Conservation (phyloP, 2,797 vertebrate genomes). For the Sebastes oblongus region DNA sequence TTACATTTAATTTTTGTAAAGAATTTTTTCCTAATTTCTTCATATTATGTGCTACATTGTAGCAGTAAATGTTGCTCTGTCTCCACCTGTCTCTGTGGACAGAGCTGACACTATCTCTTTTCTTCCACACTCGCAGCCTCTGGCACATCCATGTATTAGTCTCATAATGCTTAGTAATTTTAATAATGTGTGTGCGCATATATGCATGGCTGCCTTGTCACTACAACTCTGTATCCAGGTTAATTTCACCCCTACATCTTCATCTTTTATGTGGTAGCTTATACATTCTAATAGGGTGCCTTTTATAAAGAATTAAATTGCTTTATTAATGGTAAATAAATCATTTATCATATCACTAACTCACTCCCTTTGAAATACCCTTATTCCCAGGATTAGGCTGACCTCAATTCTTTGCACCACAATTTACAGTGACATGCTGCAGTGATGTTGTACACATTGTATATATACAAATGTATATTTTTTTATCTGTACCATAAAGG, state of each 20-base stretch:
- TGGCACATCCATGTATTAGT: slow-evolving; percentile 9
- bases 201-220: neutral
- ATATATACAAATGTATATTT: neutral
- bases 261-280: neutral
- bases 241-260: neutral
- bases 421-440: neutral
- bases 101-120: neutral
- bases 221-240: neutral
- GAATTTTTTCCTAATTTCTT: too few species aligned
- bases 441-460: neutral
- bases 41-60: too few species aligned
- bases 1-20: too few species aligned
- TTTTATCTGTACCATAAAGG: too few species aligned
- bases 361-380: neutral
- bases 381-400: neutral
- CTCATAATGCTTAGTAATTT: slow-evolving; percentile 8
- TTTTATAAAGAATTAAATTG: neutral
- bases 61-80: too few species aligned
- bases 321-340: neutral
- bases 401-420: neutral
- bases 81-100: too few species aligned
- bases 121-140: neutral
- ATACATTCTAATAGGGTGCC: neutral
- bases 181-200: neutral
- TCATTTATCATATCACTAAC: neutral